These are phyloP conservation scores for Philhelius pedissequus DNA, from an alignment of 2,888 invertebrate genomes.

Conservation along the genomic window DNA sequence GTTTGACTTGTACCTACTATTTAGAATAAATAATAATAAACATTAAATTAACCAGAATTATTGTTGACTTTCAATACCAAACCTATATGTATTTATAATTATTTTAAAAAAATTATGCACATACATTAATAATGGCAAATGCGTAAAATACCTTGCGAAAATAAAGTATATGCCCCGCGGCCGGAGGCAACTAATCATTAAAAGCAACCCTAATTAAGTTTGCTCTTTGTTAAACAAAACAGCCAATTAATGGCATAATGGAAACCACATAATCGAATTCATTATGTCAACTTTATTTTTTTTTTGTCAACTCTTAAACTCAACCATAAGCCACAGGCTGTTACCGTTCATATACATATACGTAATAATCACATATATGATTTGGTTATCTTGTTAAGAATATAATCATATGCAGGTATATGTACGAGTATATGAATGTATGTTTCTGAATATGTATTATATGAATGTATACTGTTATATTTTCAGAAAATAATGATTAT, in stretches of 20 bases:
- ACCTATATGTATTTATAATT: not conserved
- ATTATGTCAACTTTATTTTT: conserved; percentile 65
- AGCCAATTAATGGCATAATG: conserved; percentile 66
- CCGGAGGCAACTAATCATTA: conserved; percentile 62
- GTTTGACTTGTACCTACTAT: not conserved
- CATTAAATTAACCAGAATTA: not conserved
- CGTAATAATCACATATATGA: conserved; percentile 63
- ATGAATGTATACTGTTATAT: too few relatives aligned
- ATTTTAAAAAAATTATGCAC: not conserved
- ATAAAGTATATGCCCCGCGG: conserved; percentile 45
- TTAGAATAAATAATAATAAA: not conserved
- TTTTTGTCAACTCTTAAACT: conserved; percentile 20
- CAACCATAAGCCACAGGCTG: conserved; percentile 49
- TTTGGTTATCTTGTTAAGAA: conserved; percentile 32
- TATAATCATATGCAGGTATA: too few relatives aligned
- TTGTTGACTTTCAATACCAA: not conserved
- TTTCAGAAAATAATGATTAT: conserved; percentile 36
- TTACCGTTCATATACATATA: conserved; percentile 41
- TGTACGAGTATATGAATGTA: too few relatives aligned
- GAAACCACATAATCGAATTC: conserved; percentile 67
- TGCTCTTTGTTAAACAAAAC: conserved; percentile 65
- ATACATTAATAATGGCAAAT: not conserved
- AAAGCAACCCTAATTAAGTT: conserved; percentile 64
- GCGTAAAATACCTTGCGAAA: not conserved
- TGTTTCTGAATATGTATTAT: too few relatives aligned